These are phyloP conservation scores for Ceuthmochares aereus DNA, from an alignment of 2,113 vertebrate species.

Conservation along the genomic window DNA sequence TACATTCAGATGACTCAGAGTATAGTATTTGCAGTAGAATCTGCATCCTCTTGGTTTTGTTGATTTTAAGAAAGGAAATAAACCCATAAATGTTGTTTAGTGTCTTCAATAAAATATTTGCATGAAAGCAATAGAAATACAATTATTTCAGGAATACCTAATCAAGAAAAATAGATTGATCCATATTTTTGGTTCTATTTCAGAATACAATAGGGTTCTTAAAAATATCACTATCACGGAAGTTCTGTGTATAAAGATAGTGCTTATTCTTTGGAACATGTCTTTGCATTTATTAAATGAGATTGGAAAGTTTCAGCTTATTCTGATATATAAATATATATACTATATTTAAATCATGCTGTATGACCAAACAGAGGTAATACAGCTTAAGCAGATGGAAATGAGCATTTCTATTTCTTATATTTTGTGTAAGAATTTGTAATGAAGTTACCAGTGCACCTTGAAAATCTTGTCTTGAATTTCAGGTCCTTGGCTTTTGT, in stretches of 20 bases:
- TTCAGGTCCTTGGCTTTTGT: background rate
- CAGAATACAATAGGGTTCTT: background rate
- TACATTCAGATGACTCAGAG: background rate
- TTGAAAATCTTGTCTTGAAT: background rate
- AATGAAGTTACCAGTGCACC: background rate
- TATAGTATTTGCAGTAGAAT: background rate
- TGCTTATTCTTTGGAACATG: background rate
- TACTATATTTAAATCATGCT: background rate
- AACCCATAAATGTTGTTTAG: background rate
- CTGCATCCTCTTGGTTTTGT: background rate
- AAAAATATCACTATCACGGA: background rate
- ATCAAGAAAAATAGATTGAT: background rate
- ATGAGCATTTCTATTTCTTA: background rate
- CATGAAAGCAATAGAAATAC: background rate
- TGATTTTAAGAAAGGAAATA: background rate
- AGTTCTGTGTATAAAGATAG: background rate
- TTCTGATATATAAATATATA: background rate
- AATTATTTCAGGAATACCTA: background rate
- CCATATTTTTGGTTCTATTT: background rate
- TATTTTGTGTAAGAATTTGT: background rate
- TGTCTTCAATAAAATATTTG: background rate
- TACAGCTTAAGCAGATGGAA: background rate
- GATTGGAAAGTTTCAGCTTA: background rate
- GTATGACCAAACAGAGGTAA: background rate
- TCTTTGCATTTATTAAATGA: background rate